A percentile compares a stretch with the other conserved stretches of the same genome.
Conservation (phyloP, 2,797 vertebrate species). For the Microcaecilia unicolor region DNA sequence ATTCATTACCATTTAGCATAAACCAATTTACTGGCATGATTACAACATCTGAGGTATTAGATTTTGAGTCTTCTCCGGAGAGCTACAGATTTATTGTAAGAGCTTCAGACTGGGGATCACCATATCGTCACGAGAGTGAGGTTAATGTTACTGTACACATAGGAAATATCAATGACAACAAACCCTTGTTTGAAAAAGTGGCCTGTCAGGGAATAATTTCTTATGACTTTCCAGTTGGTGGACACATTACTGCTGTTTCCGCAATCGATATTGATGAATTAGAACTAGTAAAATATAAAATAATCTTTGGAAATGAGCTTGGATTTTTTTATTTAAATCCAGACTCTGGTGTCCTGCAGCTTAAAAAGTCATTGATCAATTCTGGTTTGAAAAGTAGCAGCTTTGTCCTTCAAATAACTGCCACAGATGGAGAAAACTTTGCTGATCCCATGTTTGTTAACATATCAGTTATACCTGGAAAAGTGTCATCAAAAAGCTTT, state of each 20-base stretch:
- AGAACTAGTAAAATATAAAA: slow-evolving; percentile 91
- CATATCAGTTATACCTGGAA: slow-evolving; percentile 79
- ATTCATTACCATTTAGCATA: slow-evolving; percentile 77
- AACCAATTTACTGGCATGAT: slow-evolving; percentile 92
- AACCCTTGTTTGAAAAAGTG: slow-evolving; percentile 89
- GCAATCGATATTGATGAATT: slow-evolving; percentile 92
- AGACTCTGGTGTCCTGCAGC: slow-evolving; percentile 83
- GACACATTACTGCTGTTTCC: slow-evolving; percentile 87
- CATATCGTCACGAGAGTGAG: slow-evolving; percentile 89
- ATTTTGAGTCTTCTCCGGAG: slow-evolving; percentile 88
- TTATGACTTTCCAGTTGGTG: slow-evolving; percentile 75
- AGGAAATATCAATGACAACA: slow-evolving; percentile 90
- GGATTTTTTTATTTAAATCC: slow-evolving; percentile 88
- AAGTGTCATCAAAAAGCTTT: slow-evolving; percentile 74
- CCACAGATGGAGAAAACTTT: slow-evolving; percentile 91
- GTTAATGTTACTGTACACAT: slow-evolving; percentile 87
- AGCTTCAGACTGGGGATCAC: slow-evolving; percentile 96
- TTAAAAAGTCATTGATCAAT: slow-evolving; percentile 69
- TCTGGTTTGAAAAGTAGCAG: slow-evolving; percentile 67
- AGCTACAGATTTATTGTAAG: slow-evolving; percentile 81
- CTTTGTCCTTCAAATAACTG: slow-evolving; percentile 85
- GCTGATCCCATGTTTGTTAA: slow-evolving; percentile 93
- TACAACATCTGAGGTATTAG: slow-evolving; percentile 77
- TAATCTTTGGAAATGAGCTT: slow-evolving; percentile 86
- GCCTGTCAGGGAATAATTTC: slow-evolving; percentile 86